Percentiles rank a stretch among this genome's conserved stretches.
These are phyloP conservation scores for Asteroscopus sphinx DNA, from an alignment of 2,888 invertebrate species.

Conservation along the genomic window DNA sequence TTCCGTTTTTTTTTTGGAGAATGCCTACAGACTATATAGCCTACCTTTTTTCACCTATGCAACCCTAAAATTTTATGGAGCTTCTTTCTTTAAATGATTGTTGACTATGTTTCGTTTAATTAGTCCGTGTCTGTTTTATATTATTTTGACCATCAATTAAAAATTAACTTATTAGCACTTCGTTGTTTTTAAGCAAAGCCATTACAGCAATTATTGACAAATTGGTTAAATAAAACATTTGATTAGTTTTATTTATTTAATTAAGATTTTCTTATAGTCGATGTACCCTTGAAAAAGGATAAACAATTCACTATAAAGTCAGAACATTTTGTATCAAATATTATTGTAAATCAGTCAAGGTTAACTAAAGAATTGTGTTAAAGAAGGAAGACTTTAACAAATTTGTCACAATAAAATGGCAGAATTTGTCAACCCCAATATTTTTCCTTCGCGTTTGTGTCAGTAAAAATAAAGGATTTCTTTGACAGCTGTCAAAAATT, in stretches of 20 bases:
- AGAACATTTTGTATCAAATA: no score
- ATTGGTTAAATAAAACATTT: not conserved
- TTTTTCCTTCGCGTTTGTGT: not conserved
- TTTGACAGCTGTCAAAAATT: constrained; percentile 34
- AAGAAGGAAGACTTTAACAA: no score
- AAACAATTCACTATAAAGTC: no score
- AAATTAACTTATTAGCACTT: not conserved
- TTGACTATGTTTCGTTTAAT: not conserved
- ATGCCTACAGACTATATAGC: no score
- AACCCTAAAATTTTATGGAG: no score
- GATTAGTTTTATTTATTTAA: not conserved
- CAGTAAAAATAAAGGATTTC: constrained; percentile 3
- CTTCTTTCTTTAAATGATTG: no score
- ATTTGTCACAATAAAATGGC: no score
- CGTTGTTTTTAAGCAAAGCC: not conserved
- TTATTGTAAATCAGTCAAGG: no score
- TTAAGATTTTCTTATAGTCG: not conserved
- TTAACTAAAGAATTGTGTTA: no score
- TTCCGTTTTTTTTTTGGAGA: constrained; percentile 3
- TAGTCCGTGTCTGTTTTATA: not conserved
- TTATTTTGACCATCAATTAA: not conserved
- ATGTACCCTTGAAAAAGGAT: not conserved
- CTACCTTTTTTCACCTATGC: no score
- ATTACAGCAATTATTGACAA: not conserved
- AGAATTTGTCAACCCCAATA: not conserved